Evolutionary conservation across 2,797 vertebrate genomes (phyloP), one percentile per base, ranked within the genome.

Genomic region (Sebastes aleutianus): DNA sequence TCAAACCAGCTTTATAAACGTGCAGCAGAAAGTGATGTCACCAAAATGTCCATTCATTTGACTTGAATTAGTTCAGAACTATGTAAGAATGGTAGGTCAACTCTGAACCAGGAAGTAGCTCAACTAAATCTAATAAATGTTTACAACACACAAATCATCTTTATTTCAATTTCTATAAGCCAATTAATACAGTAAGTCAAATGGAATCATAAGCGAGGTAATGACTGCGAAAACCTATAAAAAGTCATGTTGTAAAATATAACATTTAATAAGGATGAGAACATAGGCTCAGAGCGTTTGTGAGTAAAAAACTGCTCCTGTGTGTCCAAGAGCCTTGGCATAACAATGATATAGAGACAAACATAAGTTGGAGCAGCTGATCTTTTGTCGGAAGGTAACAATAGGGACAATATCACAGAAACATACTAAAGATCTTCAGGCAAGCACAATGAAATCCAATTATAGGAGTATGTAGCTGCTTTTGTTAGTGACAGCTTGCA

Each of bases 391-490:
- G 16, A 24, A 59, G 39, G 58, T 43, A 72, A 86, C 77, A 85
- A 85, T 29, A 24, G 34, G n/a, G 39, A 71, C 57, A 79, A 78
- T 74, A 73, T 74, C 50, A 78, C 39, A 63, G 39, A 74, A 70
- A 83, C 47, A 70, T 53, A 65, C 14, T 29, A 61, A 72, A 59
- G 29, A 76, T 69, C 36, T 24, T 65, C 59, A 32, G 56, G 47
- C 31, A 27, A 50, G 58, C 39, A 70, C 64, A 79, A 79, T 68
- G 36, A 77, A 84, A 84, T 87, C 64, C 54, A 80, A 82, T 86
- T 79, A 82, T 22, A 27, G 18, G 20, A 18, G 59, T 32, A n/a
- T 75, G 66, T 53, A 32, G 72, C 22, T 74, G 68, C 57, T 57
- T 75, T 64, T 83, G 82, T 85, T 73, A 63, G 56, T 10, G 29